These are phyloP conservation scores for Tenebrio molitor DNA, from an alignment of 1,140 invertebrate genomes.

Conservation along the genomic window DNA sequence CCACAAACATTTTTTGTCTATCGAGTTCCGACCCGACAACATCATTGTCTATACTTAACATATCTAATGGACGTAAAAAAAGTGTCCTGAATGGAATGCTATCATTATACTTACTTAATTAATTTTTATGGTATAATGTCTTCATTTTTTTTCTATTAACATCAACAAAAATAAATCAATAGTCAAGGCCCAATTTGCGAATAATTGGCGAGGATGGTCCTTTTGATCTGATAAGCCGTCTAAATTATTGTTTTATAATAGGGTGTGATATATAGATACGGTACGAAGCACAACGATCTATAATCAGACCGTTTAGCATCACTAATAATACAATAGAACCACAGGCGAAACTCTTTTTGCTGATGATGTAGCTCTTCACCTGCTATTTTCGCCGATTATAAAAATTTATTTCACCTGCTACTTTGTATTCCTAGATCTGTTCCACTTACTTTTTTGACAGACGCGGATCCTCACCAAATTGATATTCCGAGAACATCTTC, in stretches of 20 bases:
- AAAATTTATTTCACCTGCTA: conserved; percentile 46
- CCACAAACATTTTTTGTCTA: too few species aligned
- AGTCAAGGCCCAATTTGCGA: conserved; percentile 1
- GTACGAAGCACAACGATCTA: conserved; percentile 31
- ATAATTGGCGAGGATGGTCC: conserved; percentile 42
- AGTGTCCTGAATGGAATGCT: neutral
- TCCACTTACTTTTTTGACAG: conserved; percentile 21
- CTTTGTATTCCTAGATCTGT: conserved; percentile 46
- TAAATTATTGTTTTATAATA: conserved; percentile 47
- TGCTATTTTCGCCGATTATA: conserved; percentile 47
- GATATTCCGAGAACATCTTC: too few species aligned
- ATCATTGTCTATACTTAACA: too few species aligned
- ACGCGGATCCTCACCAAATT: neutral
- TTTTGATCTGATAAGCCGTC: conserved; percentile 17
- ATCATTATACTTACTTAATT: conserved; percentile 27
- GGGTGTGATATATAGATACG: conserved; percentile 48
- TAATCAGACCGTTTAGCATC: conserved; percentile 48
- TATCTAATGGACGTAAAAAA: conserved; percentile 1
- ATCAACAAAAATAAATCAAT: conserved; percentile 28
- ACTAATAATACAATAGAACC: conserved; percentile 49
- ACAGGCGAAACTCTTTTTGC: conserved; percentile 38
- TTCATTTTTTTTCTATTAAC: conserved; percentile 15
- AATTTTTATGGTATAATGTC: conserved; percentile 22
- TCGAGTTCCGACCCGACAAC: too few species aligned
- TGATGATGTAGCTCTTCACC: conserved; percentile 28